Conservation (phyloP, 2,888 invertebrate species). For the Gasteruption jaculator region DNA sequence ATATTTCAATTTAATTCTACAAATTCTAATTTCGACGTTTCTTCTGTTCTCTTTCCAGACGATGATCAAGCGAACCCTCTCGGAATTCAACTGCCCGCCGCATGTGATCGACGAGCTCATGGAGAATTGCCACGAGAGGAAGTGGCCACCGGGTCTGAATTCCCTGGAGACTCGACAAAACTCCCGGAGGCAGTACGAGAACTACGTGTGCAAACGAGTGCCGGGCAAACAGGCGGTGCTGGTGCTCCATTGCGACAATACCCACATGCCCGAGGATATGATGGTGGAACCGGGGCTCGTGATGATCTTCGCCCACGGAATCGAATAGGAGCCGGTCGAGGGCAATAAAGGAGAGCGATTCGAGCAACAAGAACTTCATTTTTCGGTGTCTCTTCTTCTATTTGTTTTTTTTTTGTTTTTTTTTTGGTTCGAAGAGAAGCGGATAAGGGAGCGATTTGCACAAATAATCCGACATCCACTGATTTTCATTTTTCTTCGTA, state of each 20-base stretch:
- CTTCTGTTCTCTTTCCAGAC: conserved; percentile 57
- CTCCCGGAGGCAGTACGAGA: conserved; percentile 89
- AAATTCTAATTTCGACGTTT: background rate
- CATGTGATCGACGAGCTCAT: conserved; percentile 92
- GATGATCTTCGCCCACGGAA: conserved; percentile 98
- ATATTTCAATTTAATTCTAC: background rate
- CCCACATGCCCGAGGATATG: conserved; percentile 93
- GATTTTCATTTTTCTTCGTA: no score
- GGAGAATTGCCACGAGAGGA: conserved; percentile 94
- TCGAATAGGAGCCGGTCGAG: no score
- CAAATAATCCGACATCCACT: no score
- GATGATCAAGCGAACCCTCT: conserved; percentile 88
- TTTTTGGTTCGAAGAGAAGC: no score
- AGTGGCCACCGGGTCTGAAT: conserved; percentile 91
- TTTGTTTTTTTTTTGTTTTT: no score
- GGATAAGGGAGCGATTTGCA: no score
- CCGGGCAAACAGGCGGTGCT: conserved; percentile 95
- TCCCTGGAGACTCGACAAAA: conserved; percentile 92
- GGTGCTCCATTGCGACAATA: conserved; percentile 90
- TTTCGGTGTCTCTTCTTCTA: no score
- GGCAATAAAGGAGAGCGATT: no score
- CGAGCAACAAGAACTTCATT: no score
- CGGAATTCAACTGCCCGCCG: conserved; percentile 90
- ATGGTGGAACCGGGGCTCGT: conserved; percentile 94
- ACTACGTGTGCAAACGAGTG: conserved; percentile 89